Evolutionary conservation across 2,113 vertebrate genomes (phyloP).

Genomic region (Clarias batrachus): DNA sequence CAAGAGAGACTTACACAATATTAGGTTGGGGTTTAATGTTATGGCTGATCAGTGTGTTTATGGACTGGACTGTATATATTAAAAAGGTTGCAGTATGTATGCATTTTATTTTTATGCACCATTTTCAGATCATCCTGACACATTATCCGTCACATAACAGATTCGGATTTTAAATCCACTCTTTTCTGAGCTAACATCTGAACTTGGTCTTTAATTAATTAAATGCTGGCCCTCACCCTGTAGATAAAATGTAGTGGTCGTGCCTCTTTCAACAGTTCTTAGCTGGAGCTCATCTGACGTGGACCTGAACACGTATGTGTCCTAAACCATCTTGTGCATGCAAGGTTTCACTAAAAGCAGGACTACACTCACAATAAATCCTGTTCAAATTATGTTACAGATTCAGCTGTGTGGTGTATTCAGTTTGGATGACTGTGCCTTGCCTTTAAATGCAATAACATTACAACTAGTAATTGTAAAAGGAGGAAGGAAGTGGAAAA

Average conservation of each 20-base stretch:
- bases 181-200: not conserved
- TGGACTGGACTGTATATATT: not conserved
- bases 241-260: conserved; percentile 74
- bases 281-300: conserved; percentile 57
- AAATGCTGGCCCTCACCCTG: conserved; percentile 64
- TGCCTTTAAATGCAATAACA: conserved; percentile 52
- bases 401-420: conserved; percentile 1
- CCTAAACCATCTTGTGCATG: conserved; percentile 74
- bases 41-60: not conserved
- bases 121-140: conserved; percentile 2
- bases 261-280: conserved; percentile 63
- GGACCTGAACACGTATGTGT: conserved; percentile 63
- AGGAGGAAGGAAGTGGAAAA: not conserved
- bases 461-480: not conserved
- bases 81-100: conserved; percentile 7
- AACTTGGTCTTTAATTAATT: conserved; percentile 37
- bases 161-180: conserved; percentile 6
- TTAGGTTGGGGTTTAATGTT: no score
- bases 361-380: conserved; percentile 58
- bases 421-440: not conserved
- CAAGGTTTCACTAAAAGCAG: conserved; percentile 64
- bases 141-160: conserved; percentile 9
- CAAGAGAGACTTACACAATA: no score
- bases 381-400: conserved; percentile 34
- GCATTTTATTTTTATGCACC: not conserved